Conservation (phyloP, 1,140 invertebrate genomes). For the Trichonephila clavipes region DNA sequence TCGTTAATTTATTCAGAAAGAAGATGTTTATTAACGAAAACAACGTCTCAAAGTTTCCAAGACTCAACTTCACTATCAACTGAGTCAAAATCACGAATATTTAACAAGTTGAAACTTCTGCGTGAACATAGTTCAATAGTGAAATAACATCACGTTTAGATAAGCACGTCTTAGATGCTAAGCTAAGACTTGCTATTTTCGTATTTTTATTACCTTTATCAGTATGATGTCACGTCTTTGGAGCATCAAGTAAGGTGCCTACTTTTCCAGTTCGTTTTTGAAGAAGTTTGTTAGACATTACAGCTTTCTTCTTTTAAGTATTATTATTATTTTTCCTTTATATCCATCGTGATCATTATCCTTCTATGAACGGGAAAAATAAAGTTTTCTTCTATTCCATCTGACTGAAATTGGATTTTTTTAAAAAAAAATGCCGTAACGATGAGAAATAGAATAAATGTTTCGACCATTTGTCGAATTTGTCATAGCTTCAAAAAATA, state of each 20-base stretch:
- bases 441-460: slow-evolving; percentile 15
- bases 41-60: background rate
- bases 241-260: slow-evolving; percentile 42
- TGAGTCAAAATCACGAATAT: slow-evolving; percentile 51
- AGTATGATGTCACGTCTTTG: slow-evolving; percentile 39
- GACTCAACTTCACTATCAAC: background rate
- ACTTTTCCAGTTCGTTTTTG: slow-evolving; percentile 5
- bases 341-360: background rate
- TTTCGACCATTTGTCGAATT: background rate
- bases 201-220: slow-evolving; percentile 55
- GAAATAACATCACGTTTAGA: slow-evolving; percentile 40
- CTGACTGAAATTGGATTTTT: background rate
- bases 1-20: slow-evolving; percentile 38
- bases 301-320: background rate
- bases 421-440: background rate
- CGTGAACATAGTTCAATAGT: slow-evolving; percentile 21
- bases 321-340: background rate
- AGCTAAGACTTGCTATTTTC: slow-evolving; percentile 12
- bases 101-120: slow-evolving; percentile 44
- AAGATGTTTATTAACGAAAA: slow-evolving; percentile 52
- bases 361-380: background rate
- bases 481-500: background rate
- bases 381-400: background rate
- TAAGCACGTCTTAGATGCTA: background rate
- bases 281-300: slow-evolving; percentile 16